These are phyloP conservation scores for Reinhardtius hippoglossoides DNA, from an alignment of 2,113 vertebrate genomes.

Conservation along the genomic window DNA sequence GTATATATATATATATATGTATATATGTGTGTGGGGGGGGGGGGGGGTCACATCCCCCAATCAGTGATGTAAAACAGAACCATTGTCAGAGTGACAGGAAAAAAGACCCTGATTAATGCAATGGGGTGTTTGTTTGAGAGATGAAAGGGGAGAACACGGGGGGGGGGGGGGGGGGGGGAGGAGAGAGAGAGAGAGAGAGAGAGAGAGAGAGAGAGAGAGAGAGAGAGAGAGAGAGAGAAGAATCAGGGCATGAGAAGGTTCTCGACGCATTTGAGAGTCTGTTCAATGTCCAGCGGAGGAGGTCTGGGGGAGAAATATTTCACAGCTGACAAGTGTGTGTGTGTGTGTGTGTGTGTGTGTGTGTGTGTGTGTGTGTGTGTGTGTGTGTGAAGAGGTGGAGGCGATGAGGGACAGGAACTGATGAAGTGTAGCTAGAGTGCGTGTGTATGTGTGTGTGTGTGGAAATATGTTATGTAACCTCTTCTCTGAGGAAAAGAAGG, in stretches of 20 bases:
- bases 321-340: conserved; percentile 76
- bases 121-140: conserved; percentile 72
- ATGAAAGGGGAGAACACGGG: conserved; percentile 70
- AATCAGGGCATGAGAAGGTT: conserved; percentile 73
- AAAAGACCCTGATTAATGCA: conserved; percentile 78
- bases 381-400: conserved; percentile 22
- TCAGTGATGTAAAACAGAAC: conserved; percentile 83
- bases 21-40: background rate
- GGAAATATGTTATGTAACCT: conserved; percentile 82
- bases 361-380: conserved; percentile 23
- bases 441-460: conserved; percentile 31
- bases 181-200: conserved; percentile 43
- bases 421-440: conserved; percentile 65
- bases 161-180: background rate
- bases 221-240: conserved; percentile 37
- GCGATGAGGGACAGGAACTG: conserved; percentile 51
- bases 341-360: conserved; percentile 38
- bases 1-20: background rate
- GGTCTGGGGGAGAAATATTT: conserved; percentile 78
- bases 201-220: conserved; percentile 10
- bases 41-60: conserved; percentile 57
- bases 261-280: conserved; percentile 60
- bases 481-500: conserved; percentile 63
- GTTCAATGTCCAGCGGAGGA: conserved; percentile 72
- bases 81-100: conserved; percentile 73